These are phyloP conservation scores for Patella vulgata DNA, from an alignment of 1,140 invertebrate genomes.

Conservation along the genomic window DNA sequence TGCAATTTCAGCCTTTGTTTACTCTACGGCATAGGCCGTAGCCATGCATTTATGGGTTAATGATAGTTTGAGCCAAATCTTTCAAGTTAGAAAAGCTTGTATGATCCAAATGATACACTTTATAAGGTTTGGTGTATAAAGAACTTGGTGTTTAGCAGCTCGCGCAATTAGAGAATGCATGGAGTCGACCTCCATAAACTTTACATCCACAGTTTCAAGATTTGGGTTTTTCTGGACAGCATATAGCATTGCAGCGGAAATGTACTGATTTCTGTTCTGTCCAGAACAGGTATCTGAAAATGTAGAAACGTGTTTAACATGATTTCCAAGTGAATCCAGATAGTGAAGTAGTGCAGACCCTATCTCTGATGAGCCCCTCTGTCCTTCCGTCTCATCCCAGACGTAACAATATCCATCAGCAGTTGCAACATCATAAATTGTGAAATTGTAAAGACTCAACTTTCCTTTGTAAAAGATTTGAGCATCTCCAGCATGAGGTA, in stretches of 20 bases:
- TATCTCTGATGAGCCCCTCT: constrained; percentile 28
- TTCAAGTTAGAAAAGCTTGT: constrained; percentile 4
- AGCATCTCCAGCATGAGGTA: constrained; percentile 31
- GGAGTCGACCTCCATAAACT: constrained; percentile 45
- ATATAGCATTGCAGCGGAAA: neutral
- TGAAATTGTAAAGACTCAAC: constrained; percentile 41
- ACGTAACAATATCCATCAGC: constrained; percentile 38
- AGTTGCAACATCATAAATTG: constrained; percentile 32
- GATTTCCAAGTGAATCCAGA: neutral
- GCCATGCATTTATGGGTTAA: constrained; percentile 5
- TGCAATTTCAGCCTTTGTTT: too few species aligned
- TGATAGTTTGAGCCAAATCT: constrained; percentile 5
- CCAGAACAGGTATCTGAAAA: constrained; percentile 56
- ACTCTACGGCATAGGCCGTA: too few species aligned
- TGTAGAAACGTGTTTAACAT: constrained; percentile 29
- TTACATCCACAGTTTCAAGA: constrained; percentile 36
- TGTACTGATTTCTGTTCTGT: constrained; percentile 27
- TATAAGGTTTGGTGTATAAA: constrained; percentile 20
- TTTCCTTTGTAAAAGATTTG: constrained; percentile 50
- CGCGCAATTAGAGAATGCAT: constrained; percentile 48
- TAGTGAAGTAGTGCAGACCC: constrained; percentile 12
- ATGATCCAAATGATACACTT: constrained; percentile 5
- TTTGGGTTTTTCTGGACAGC: neutral
- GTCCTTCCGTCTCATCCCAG: constrained; percentile 48
- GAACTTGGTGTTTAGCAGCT: constrained; percentile 16